phyloP scores from a whole-genome alignment of 2,113 vertebrate genomes.

The Galemys pyrenaicus region DNA sequence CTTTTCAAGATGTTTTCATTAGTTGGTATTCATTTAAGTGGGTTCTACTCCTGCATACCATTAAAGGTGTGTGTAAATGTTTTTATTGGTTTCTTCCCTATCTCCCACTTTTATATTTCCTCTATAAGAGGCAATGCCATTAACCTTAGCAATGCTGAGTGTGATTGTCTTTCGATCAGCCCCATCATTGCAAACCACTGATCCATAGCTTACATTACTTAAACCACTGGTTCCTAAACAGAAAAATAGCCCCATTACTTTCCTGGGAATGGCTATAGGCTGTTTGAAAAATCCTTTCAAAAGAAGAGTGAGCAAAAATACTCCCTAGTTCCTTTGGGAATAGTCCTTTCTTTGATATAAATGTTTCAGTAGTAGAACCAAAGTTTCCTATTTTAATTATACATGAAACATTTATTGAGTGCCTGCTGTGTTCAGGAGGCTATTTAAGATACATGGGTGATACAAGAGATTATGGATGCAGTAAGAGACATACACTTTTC shows the following conservation, averaged over 20 bases:
- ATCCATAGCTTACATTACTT: constrained; percentile 79
- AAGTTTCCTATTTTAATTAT: constrained; percentile 63
- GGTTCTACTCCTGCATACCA: constrained; percentile 61
- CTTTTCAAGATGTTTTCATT: constrained; percentile 84
- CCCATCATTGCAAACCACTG: constrained; percentile 78
- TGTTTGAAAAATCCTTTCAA: constrained; percentile 70
- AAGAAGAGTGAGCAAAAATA: constrained; percentile 62
- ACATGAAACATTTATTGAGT: constrained; percentile 39
- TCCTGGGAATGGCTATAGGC: constrained; percentile 55
- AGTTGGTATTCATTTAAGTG: constrained; percentile 82
- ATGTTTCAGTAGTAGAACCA: constrained; percentile 11
- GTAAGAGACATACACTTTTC: neutral
- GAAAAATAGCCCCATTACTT: constrained; percentile 76
- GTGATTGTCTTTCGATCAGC: constrained; percentile 77
- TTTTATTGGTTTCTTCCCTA: constrained; percentile 76
- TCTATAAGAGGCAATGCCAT: constrained; percentile 71
- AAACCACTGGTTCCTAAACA: constrained; percentile 76
- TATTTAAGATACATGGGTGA: neutral
- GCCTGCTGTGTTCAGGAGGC: neutral
- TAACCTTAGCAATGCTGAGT: constrained; percentile 76
- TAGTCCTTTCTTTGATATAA: constrained; percentile 56
- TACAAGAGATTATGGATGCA: neutral
- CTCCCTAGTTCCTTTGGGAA: constrained; percentile 28
- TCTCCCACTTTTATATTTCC: constrained; percentile 76
- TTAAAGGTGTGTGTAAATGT: constrained; percentile 73